Evolutionary conservation across 2,888 invertebrate species (phyloP).

Genomic region (Erpobdella octoculata): DNA sequence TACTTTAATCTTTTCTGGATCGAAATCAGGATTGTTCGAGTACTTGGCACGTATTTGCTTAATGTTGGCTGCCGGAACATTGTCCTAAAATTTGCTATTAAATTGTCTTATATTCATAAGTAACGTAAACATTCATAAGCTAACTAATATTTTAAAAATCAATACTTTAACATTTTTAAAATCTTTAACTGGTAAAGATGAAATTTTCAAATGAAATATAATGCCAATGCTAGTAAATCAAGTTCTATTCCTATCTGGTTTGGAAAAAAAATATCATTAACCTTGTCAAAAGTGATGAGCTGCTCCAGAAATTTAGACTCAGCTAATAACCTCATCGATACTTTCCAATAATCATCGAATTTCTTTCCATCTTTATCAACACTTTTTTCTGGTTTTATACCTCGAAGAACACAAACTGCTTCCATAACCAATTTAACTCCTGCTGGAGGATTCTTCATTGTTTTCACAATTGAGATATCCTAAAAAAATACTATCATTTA

Average conservation of each 20-base stretch:
- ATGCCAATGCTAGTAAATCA: neutral
- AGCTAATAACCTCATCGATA: slow-evolving; percentile 50
- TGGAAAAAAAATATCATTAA: slow-evolving; percentile 32
- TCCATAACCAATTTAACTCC: slow-evolving; percentile 52
- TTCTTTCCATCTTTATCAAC: slow-evolving; percentile 44
- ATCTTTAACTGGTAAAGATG: neutral
- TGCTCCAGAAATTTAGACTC: slow-evolving; percentile 53
- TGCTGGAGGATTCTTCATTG: slow-evolving; percentile 52
- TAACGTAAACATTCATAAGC: neutral
- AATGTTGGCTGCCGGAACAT: slow-evolving; percentile 48
- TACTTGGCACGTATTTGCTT: slow-evolving; percentile 52
- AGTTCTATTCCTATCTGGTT: neutral
- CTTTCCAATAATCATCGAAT: slow-evolving; percentile 53
- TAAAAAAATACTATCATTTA: too few relatives aligned
- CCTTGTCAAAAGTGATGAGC: slow-evolving; percentile 50
- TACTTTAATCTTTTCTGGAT: slow-evolving; percentile 77
- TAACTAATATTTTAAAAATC: neutral
- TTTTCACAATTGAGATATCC: slow-evolving; percentile 53
- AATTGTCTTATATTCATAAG: too few relatives aligned
- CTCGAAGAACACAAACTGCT: slow-evolving; percentile 52
- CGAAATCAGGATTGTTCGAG: slow-evolving; percentile 71
- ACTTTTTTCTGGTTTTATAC: slow-evolving; percentile 49
- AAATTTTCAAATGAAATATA: neutral
- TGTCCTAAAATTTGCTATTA: too few relatives aligned
- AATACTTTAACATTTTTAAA: too few relatives aligned